Percentiles rank a stretch among this genome's conserved stretches.
Conservation (phyloP, 2,113 vertebrate genomes). For the Rousettus leschenaultii region DNA sequence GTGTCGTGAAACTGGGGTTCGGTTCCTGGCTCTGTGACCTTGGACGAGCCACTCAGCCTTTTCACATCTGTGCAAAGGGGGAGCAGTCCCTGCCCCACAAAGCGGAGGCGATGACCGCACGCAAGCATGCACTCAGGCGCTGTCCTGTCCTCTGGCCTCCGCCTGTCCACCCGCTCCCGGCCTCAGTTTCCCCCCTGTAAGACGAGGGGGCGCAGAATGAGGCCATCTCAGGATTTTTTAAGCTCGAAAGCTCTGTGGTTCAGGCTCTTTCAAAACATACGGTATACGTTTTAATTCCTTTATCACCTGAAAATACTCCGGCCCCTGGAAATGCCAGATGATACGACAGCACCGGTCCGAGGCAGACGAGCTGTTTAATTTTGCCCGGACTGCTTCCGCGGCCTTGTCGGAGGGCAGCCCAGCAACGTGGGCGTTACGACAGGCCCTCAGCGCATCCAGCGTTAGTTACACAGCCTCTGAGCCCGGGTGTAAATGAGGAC, state of each 20-base stretch:
- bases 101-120: no score
- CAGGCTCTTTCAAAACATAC: neutral
- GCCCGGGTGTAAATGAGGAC: no score
- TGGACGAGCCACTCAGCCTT: neutral
- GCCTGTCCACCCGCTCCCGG: neutral
- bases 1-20: neutral
- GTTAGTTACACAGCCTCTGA: neutral
- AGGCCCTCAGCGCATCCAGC: no score
- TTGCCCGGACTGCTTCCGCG: neutral
- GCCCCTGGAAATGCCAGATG: neutral
- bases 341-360: neutral
- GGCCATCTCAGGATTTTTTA: neutral
- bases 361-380: neutral
- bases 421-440: neutral
- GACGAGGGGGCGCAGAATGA: neutral
- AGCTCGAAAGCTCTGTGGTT: neutral
- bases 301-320: neutral
- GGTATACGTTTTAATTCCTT: neutral
- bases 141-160: neutral
- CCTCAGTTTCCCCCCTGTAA: neutral
- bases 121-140: accelerated
- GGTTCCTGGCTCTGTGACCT: neutral
- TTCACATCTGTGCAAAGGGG: neutral
- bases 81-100: neutral
- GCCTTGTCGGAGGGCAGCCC: neutral